phyloP scores from a whole-genome alignment of 2,797 vertebrate species.

The Uromys caudimaculatus region DNA sequence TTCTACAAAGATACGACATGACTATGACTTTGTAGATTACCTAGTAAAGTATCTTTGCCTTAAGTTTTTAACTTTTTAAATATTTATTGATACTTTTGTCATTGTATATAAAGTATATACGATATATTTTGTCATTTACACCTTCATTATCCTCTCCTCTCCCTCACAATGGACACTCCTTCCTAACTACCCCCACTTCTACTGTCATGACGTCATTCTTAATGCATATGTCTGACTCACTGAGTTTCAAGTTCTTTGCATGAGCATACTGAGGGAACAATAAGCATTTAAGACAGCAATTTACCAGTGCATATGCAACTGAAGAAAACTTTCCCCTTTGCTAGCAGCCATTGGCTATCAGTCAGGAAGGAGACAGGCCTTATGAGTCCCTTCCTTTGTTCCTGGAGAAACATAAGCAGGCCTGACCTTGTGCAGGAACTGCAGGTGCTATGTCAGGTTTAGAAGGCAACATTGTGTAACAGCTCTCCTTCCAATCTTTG shows the following conservation, averaged over 20 bases:
- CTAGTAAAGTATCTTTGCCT: background rate
- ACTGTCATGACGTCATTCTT: background rate
- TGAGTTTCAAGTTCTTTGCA: background rate
- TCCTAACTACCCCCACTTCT: background rate
- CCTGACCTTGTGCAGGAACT: background rate
- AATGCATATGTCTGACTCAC: background rate
- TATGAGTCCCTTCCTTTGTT: background rate
- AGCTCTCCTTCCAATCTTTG: background rate
- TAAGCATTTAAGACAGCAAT: background rate
- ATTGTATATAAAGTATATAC: background rate
- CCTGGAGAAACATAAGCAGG: no score
- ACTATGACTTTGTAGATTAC: background rate
- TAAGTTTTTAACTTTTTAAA: background rate
- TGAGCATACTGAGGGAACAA: background rate
- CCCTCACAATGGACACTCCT: background rate
- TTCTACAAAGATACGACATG: background rate
- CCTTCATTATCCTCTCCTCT: background rate
- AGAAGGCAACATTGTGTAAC: background rate
- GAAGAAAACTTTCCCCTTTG: no score
- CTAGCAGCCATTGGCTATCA: background rate
- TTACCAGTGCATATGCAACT: background rate
- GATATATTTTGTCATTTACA: background rate
- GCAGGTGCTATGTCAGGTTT: background rate
- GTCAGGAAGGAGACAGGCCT: no score
- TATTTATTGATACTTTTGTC: background rate